A percentile compares a stretch with the other conserved stretches of the same genome.
phyloP scores from a whole-genome alignment of 1,140 invertebrate species.

The Mamestra configurata region DNA sequence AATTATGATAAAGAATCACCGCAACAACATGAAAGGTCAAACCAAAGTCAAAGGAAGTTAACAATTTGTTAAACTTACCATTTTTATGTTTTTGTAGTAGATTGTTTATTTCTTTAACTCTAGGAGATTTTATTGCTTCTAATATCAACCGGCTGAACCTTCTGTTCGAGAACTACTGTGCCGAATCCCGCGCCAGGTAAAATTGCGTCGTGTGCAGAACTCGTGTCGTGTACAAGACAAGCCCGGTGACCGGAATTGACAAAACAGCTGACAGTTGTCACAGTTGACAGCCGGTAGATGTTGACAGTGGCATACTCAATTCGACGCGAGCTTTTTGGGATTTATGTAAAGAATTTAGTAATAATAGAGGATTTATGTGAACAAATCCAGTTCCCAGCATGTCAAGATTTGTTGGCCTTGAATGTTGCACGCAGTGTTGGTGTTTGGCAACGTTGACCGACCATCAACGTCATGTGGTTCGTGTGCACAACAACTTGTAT shows the following conservation, averaged over 20 bases:
- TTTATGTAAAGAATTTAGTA: no score
- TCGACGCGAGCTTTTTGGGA: no score
- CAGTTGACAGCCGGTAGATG: background rate
- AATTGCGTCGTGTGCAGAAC: background rate
- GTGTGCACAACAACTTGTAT: no score
- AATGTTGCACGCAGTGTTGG: no score
- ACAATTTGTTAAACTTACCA: conserved; percentile 63
- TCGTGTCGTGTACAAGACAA: background rate
- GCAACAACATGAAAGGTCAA: conserved; percentile 68
- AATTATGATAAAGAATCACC: conserved; percentile 30
- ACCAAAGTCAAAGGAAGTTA: conserved; percentile 72
- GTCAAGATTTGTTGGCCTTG: no score
- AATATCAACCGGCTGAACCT: conserved; percentile 24
- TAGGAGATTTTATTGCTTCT: background rate
- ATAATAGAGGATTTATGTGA: no score
- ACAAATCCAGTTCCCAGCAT: no score
- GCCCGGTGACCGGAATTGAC: background rate
- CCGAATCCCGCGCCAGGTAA: conserved; percentile 9
- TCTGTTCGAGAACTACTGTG: conserved; percentile 6
- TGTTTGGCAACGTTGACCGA: no score
- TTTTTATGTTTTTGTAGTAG: conserved; percentile 48
- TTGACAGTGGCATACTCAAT: no score
- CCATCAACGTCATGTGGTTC: no score
- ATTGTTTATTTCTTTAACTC: conserved; percentile 6
- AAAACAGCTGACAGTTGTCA: conserved; percentile 14